Evolutionary conservation across 2,797 vertebrate genomes (phyloP).

Genomic region (Microcaecilia unicolor): DNA sequence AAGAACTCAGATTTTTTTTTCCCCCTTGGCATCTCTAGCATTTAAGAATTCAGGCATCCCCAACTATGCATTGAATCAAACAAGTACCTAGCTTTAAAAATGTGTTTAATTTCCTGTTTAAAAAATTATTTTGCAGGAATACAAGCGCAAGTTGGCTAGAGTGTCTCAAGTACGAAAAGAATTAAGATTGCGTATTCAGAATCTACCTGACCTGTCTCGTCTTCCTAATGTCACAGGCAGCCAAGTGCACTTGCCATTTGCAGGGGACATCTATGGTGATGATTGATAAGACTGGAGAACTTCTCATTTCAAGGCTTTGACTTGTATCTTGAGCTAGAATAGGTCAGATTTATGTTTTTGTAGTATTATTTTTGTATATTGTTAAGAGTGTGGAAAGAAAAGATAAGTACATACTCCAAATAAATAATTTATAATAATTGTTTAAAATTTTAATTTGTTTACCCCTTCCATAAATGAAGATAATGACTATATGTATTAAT

Average conservation of each 20-base stretch:
- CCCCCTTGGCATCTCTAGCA: too few relatives aligned
- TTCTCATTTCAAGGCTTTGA: constrained; percentile 29
- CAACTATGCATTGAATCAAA: too few relatives aligned
- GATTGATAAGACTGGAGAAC: constrained; percentile 61
- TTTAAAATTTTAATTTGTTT: constrained; percentile 58
- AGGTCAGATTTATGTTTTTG: constrained; percentile 62
- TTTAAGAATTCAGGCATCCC: too few relatives aligned
- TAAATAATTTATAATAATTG: constrained; percentile 56
- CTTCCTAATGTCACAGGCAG: constrained; percentile 75
- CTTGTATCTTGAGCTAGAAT: constrained; percentile 50
- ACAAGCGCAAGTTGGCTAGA: constrained; percentile 87
- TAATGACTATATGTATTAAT: constrained; percentile 32
- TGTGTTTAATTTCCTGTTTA: too few relatives aligned
- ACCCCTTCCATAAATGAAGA: too few relatives aligned
- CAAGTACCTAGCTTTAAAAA: too few relatives aligned
- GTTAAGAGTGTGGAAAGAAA: constrained; percentile 56
- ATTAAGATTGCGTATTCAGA: constrained; percentile 83
- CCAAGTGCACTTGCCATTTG: constrained; percentile 69
- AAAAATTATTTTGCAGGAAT: constrained; percentile 82
- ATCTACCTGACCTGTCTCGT: constrained; percentile 78
- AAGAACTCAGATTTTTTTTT: too few relatives aligned
- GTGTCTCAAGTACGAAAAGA: constrained; percentile 95
- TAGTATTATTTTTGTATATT: constrained; percentile 85
- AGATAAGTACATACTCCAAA: constrained; percentile 37
- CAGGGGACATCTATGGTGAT: constrained; percentile 75